Base-by-base conservation (phyloP, 2,113 vertebrate species). In the Cryptoleucopteryx plumbea region DNA sequence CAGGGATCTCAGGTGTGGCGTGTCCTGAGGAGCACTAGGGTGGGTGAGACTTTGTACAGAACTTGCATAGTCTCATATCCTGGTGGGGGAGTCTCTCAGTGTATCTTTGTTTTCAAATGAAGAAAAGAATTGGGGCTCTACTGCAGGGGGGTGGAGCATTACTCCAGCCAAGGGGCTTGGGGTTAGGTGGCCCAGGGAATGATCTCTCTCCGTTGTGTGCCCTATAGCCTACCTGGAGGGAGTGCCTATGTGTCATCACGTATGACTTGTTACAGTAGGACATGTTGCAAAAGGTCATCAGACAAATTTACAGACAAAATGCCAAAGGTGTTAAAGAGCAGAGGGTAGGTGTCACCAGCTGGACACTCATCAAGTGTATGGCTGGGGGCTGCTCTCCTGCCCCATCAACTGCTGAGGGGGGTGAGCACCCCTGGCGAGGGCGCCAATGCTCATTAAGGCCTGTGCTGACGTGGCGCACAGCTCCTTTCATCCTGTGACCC, bases 401-500 rank as follows among this genome's bases (percentile, higher is more conserved):
- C 83, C 86, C 62, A 13, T 10, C 75, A 45, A 72, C 66, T 75
- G 53, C n/a, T 8, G 56, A 27, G 0, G 0, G 40, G 52, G n/a
- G 20, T 9, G 43, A 75, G 73, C 7, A 2, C 13, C 27, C 45
- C 59, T 26, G 25, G 19, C 7, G 0, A 7, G 45, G 90, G 62
- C 50, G 13, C 85, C 82, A 6, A 1, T 1, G 73, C 96, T 96
- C 6, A 1, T 63, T 89, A 75, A 21, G n/a, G 80, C 13, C 85
- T 5, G 65, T n/a, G 95, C 94, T 94, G 91, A 92, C 66, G 40
- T 2, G 10, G 88, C 13, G 0, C 73, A 29, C 67, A 7, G 67
- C 50, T 90, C 70, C 89, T 91, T 94, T 95, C 89, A 95, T 95
- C 95, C 92, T 14, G 38, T 0, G 9, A 53, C 55, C 88, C 68